These are phyloP conservation scores for Rhabdomys pumilio DNA, from an alignment of 2,797 vertebrate genomes.

Conservation along the genomic window DNA sequence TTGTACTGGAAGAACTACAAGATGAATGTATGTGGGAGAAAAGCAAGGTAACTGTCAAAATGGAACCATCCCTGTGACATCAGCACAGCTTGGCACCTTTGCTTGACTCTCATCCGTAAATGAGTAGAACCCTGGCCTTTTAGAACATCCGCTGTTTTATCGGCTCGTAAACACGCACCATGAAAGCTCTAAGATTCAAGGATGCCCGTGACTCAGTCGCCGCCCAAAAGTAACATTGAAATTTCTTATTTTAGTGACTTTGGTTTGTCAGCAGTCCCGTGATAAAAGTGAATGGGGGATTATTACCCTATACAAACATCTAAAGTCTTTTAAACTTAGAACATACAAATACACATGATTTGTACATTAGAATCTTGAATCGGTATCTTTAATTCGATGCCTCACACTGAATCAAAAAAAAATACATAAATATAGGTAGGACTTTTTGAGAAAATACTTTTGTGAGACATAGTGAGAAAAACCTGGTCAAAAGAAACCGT, in stretches of 20 bases:
- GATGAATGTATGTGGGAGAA: background rate
- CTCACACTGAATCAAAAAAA: slow-evolving; percentile 65
- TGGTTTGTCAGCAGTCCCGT: background rate
- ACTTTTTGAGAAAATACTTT: slow-evolving; percentile 54
- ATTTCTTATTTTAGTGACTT: background rate
- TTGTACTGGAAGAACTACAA: background rate
- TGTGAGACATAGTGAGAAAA: background rate
- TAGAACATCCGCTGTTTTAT: background rate
- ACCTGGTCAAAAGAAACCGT: background rate
- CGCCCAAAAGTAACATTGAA: background rate
- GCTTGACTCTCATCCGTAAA: background rate
- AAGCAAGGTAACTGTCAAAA: background rate
- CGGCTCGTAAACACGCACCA: background rate
- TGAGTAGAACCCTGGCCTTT: background rate
- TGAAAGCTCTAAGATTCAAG: background rate
- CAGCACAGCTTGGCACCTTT: background rate
- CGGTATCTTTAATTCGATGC: slow-evolving; percentile 59
- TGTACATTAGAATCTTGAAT: slow-evolving; percentile 46
- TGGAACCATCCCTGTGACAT: background rate
- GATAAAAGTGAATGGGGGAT: background rate
- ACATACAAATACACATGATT: background rate
- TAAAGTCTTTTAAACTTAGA: slow-evolving; percentile 22
- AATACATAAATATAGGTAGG: slow-evolving; percentile 63
- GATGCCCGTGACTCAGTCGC: background rate
- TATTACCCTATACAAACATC: slow-evolving; percentile 13